Percentiles rank a stretch among this genome's conserved stretches.
Evolutionary conservation across 1,140 invertebrate species (phyloP).

Genomic region (Lerema accius): DNA sequence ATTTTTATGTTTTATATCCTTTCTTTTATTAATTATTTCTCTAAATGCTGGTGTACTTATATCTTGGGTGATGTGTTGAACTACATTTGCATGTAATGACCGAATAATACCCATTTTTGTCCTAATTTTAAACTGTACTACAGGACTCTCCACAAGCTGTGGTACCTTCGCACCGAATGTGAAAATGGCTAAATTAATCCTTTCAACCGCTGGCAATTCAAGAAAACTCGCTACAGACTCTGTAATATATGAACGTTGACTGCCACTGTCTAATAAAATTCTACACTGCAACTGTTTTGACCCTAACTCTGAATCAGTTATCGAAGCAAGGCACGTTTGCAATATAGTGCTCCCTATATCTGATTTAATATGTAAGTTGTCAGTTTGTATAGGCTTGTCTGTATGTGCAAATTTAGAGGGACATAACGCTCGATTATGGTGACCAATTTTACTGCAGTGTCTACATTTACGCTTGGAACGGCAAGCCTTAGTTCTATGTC

Average conservation of each 20-base stretch:
- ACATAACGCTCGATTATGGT: conserved; percentile 22
- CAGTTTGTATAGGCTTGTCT: not conserved
- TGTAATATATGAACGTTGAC: conserved; percentile 12
- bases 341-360: conserved; percentile 11
- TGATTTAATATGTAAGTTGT: conserved; percentile 14
- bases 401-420: conserved; percentile 1
- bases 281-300: conserved; percentile 1
- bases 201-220: conserved; percentile 5
- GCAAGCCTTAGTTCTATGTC: conserved; percentile 19
- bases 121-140: not conserved
- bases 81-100: not conserved
- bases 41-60: conserved; percentile 3
- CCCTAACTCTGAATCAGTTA: not conserved
- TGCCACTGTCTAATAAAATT: conserved; percentile 19
- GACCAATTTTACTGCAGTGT: conserved; percentile 23
- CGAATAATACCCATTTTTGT: not conserved
- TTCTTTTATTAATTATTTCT: not conserved
- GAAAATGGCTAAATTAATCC: conserved; percentile 8
- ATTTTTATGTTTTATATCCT: too few relatives aligned
- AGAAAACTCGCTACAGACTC: not conserved
- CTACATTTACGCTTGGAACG: conserved; percentile 21
- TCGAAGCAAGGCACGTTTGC: conserved; percentile 17
- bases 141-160: not conserved
- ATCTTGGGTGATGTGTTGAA: conserved; percentile 9
- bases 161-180: not conserved